A percentile compares a stretch with the other conserved stretches of the same genome.
phyloP scores from a whole-genome alignment of 2,797 vertebrate genomes.

The Tiaroga cobitis region DNA sequence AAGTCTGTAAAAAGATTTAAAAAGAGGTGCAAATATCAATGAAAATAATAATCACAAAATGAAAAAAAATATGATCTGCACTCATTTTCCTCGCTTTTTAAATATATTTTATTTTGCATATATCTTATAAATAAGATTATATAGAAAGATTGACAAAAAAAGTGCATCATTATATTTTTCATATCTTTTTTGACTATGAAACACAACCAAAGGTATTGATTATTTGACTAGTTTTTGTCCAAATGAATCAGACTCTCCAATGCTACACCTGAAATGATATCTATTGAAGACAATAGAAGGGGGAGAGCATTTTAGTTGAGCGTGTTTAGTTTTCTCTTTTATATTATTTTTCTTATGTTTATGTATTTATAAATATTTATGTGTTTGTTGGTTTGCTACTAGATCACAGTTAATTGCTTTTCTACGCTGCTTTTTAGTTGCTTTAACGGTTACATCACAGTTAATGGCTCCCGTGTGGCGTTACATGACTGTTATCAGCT shows the following conservation, averaged over 20 bases:
- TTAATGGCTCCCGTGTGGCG: neutral
- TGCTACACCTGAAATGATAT: neutral
- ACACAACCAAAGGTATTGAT: neutral
- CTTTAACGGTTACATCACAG: constrained; percentile 1
- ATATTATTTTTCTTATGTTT: neutral
- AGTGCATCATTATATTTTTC: neutral
- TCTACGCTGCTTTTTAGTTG: constrained; percentile 16
- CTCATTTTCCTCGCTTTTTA: neutral
- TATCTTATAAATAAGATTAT: neutral
- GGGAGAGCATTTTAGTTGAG: neutral
- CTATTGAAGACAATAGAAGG: neutral
- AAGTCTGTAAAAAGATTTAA: too few species aligned
- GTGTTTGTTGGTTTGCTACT: neutral
- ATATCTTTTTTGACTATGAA: neutral
- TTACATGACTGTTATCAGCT: constrained; percentile 11
- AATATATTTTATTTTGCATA: neutral
- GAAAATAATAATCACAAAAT: neutral
- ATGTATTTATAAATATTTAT: neutral
- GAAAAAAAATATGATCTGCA: neutral
- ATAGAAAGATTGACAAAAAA: neutral
- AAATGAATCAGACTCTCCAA: neutral
- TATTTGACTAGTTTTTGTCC: neutral
- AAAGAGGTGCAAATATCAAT: neutral
- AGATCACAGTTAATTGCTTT: constrained; percentile 10
- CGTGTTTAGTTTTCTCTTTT: neutral